Conservation (phyloP, 1,140 invertebrate species). For the Nasonia longicornis region DNA sequence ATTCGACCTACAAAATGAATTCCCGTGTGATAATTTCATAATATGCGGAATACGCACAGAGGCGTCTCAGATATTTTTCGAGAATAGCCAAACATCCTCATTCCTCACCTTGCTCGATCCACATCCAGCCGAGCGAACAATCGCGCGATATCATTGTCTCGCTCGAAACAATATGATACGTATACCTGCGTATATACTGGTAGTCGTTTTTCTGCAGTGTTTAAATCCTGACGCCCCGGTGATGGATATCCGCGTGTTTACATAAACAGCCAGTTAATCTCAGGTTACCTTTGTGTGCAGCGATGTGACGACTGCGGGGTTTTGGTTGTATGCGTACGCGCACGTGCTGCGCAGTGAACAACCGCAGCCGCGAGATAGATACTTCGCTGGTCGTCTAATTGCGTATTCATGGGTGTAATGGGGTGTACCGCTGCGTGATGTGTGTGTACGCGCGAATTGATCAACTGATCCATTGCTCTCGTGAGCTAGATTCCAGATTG, state of each 20-base stretch:
- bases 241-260: background rate
- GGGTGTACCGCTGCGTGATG: background rate
- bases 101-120: background rate
- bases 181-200: no score
- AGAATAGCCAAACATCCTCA: background rate
- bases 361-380: background rate
- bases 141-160: no score
- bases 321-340: background rate
- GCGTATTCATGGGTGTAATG: slow-evolving; percentile 30
- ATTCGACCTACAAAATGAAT: slow-evolving; percentile 5
- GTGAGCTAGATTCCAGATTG: background rate
- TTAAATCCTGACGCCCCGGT: no score
- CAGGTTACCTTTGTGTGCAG: background rate
- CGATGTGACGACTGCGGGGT: background rate
- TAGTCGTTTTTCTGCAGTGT: no score
- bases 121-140: no score
- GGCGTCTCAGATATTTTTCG: background rate
- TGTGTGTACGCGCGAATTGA: background rate
- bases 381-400: background rate
- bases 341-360: background rate
- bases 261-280: background rate
- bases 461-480: background rate
- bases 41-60: background rate
- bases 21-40: background rate
- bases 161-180: no score